Conservation (phyloP, 2,888 invertebrate species). For the Rhogogaster chlorosoma region DNA sequence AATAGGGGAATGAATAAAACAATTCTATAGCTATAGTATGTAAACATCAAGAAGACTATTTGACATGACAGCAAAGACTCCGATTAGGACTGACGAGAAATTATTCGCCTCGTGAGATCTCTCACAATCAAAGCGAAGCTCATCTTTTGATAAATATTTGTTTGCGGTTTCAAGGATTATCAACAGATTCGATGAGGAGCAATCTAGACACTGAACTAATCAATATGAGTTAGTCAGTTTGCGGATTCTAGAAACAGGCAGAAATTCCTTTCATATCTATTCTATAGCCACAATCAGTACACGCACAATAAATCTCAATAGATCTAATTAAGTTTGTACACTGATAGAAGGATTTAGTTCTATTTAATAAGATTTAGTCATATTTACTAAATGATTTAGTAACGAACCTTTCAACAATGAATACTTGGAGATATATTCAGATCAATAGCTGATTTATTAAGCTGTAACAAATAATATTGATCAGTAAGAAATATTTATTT, state of each 20-base stretch:
- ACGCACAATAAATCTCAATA: neutral
- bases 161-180: neutral
- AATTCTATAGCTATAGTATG: neutral
- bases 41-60: neutral
- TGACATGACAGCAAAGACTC: neutral
- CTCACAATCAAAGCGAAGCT: neutral
- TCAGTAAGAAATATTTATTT: too few relatives aligned
- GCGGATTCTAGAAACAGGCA: neutral
- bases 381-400: too few relatives aligned
- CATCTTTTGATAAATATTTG: neutral
- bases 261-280: neutral
- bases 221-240: neutral
- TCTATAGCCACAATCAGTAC: neutral
- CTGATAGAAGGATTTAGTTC: too few relatives aligned
- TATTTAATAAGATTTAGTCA: too few relatives aligned
- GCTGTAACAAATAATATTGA: too few relatives aligned
- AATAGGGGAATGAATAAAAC: neutral
- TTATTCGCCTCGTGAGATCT: neutral
- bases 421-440: too few relatives aligned
- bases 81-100: neutral
- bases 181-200: neutral
- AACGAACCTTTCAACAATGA: too few relatives aligned
- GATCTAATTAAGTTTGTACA: neutral
- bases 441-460: too few relatives aligned
- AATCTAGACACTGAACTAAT: neutral